Evolutionary conservation across 2,113 vertebrate species (phyloP).

Genomic region (Ceratotherium simum): DNA sequence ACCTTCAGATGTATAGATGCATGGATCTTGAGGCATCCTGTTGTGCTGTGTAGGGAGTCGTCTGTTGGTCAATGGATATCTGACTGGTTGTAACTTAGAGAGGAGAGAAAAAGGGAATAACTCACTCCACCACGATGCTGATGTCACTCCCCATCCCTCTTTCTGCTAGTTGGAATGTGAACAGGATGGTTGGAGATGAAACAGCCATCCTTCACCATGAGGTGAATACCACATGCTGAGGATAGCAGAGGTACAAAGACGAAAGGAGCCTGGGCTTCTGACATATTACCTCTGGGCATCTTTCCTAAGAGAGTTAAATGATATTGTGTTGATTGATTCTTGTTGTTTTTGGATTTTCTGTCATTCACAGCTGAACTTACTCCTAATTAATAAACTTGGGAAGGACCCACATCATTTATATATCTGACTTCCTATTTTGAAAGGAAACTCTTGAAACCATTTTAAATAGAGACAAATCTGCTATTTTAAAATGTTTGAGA

Average conservation of each 20-base stretch:
- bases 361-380: background rate
- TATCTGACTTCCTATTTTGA: background rate
- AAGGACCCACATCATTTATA: background rate
- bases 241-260: background rate
- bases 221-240: background rate
- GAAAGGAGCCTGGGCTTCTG: background rate
- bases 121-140: no score
- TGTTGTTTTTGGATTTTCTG: no score
- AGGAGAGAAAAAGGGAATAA: no score
- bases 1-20: no score
- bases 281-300: background rate
- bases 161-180: background rate
- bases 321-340: no score
- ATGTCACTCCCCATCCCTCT: background rate
- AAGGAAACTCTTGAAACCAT: background rate
- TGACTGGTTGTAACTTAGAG: no score
- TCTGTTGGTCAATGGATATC: no score
- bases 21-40: no score
- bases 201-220: no score
- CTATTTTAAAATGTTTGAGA: background rate
- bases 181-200: background rate
- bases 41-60: no score
- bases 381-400: background rate
- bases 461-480: background rate
- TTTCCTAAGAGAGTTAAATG: background rate